phyloP scores from a whole-genome alignment of 1,140 invertebrate species.

The Anastatus disparis region DNA sequence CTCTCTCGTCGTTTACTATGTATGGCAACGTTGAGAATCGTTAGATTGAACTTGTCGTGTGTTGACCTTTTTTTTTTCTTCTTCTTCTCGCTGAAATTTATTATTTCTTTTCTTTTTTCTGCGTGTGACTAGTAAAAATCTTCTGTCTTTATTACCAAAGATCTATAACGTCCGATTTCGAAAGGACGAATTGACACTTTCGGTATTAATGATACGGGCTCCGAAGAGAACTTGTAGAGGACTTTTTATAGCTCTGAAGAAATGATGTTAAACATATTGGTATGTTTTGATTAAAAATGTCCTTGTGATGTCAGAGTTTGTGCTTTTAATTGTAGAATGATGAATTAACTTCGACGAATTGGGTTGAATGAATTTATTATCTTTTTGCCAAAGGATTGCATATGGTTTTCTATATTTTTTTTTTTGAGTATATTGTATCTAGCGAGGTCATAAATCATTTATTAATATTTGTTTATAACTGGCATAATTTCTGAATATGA shows the following conservation, averaged over 20 bases:
- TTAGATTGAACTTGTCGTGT: constrained; percentile 42
- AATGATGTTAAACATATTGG: background rate
- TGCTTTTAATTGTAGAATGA: too few relatives aligned
- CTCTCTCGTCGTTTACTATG: constrained; percentile 44
- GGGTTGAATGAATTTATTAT: too few relatives aligned
- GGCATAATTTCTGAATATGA: too few relatives aligned
- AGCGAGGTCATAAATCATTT: too few relatives aligned
- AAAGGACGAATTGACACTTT: constrained; percentile 4
- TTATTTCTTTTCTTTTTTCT: constrained; percentile 7
- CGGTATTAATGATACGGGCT: constrained; percentile 26
- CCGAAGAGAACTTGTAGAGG: background rate
- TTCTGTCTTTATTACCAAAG: constrained; percentile 17
- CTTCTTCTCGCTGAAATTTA: constrained; percentile 7
- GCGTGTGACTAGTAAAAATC: background rate
- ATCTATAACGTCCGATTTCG: constrained; percentile 6
- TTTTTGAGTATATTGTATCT: too few relatives aligned
- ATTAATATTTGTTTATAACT: too few relatives aligned
- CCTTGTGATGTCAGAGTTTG: too few relatives aligned
- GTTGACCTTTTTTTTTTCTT: constrained; percentile 47
- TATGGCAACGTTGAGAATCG: background rate
- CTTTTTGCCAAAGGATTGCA: too few relatives aligned
- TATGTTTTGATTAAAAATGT: background rate
- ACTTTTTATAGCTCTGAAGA: constrained; percentile 21
- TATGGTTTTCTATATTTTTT: too few relatives aligned
- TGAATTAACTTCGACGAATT: too few relatives aligned